Conservation (phyloP, 2,113 vertebrate species). For the Dendrocopos noguchii region DNA sequence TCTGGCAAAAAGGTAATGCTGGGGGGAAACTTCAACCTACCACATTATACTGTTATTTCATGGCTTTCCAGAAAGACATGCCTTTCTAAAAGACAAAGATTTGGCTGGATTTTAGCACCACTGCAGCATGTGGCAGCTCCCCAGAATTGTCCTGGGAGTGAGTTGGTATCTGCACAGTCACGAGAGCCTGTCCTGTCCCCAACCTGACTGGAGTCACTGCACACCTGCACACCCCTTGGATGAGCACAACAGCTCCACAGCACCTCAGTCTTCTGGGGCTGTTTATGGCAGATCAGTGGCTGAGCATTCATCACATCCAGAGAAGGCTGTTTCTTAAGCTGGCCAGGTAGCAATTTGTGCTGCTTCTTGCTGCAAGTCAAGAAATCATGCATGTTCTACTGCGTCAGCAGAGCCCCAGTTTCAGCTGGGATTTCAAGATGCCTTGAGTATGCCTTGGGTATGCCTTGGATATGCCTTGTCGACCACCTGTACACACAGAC, state of each 20-base stretch:
- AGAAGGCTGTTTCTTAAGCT: neutral
- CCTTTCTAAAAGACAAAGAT: neutral
- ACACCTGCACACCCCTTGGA: neutral
- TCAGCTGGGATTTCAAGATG: neutral
- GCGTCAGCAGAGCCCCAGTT: neutral
- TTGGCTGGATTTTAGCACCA: neutral
- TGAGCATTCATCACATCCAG: rapidly evolving
- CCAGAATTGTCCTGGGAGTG: rapidly evolving
- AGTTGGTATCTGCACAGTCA: neutral
- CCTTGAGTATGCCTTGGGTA: rapidly evolving
- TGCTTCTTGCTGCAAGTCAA: neutral
- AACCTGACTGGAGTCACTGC: neutral
- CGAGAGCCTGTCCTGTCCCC: neutral
- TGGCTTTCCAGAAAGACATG: neutral
- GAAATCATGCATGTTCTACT: neutral
- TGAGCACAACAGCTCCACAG: rapidly evolving
- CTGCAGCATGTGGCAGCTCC: neutral
- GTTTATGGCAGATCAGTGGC: neutral
- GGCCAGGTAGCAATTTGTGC: neutral
- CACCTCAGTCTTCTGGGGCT: rapidly evolving
- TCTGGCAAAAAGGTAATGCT: too few species aligned
- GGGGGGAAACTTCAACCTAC: too few species aligned
- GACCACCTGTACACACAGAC: neutral
- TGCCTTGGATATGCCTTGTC: rapidly evolving
- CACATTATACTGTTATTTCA: neutral